These are phyloP conservation scores for Apocrypta bakeri DNA, from an alignment of 1,140 invertebrate genomes.

Conservation along the genomic window DNA sequence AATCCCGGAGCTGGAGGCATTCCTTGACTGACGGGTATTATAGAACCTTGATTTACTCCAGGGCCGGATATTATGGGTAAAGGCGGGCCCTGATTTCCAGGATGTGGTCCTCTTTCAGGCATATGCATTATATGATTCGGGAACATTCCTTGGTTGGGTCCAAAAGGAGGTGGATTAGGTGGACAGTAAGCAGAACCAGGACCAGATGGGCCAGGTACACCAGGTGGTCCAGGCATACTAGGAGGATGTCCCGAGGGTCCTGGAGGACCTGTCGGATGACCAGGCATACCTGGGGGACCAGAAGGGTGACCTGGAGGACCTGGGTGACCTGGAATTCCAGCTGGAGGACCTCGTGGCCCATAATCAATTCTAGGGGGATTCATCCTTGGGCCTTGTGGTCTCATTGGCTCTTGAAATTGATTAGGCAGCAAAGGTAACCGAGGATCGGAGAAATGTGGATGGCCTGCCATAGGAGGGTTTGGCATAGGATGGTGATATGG, in stretches of 20 bases:
- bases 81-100: conserved; percentile 55
- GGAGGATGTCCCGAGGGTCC: conserved; percentile 26
- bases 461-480: conserved; percentile 57
- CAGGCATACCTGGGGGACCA: conserved; percentile 11
- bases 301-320: not conserved
- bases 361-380: conserved; percentile 59
- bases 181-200: conserved; percentile 56
- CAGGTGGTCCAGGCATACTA: conserved; percentile 12
- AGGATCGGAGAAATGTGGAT: conserved; percentile 54
- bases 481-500: conserved; percentile 54
- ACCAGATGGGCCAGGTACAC: conserved; percentile 4
- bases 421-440: conserved; percentile 52
- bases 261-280: conserved; percentile 24
- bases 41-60: conserved; percentile 55
- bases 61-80: conserved; percentile 59
- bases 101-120: conserved; percentile 51
- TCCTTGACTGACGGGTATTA: conserved; percentile 54
- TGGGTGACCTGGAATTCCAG: conserved; percentile 47
- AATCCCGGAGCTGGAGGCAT: conserved; percentile 25
- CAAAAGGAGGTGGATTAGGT: conserved; percentile 59
- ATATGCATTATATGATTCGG: conserved; percentile 38
- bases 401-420: conserved; percentile 55
- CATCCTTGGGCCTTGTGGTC: conserved; percentile 36
- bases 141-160: conserved; percentile 47
- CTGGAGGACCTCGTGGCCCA: conserved; percentile 52